A percentile compares a stretch with the other conserved stretches of the same genome.
These are phyloP conservation scores for Sebastes melanostomus DNA, from an alignment of 2,797 vertebrate genomes.

Conservation along the genomic window DNA sequence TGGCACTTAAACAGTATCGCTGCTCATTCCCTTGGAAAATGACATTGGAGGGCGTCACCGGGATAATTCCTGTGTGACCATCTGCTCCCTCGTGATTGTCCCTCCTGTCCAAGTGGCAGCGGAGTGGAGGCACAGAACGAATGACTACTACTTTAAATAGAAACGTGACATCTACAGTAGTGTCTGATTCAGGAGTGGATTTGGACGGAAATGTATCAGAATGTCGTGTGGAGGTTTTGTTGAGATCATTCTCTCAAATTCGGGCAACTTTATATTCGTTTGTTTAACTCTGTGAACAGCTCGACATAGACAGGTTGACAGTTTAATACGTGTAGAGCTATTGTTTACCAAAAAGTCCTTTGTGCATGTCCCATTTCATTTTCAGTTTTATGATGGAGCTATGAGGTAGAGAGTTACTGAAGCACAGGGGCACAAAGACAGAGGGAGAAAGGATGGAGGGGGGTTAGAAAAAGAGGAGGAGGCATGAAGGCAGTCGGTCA, in stretches of 20 bases:
- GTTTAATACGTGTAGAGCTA: neutral
- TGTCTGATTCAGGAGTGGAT: neutral
- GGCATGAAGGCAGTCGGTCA: conserved; percentile 13
- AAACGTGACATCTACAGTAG: conserved; percentile 7
- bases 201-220: conserved; percentile 14
- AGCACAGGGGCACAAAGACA: conserved; percentile 20
- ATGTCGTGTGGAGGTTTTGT: neutral
- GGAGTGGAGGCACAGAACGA: conserved; percentile 23
- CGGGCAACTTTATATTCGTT: neutral
- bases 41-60: conserved; percentile 56
- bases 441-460: conserved; percentile 14
- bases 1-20: conserved; percentile 50
- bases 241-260: neutral
- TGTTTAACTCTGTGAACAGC: neutral
- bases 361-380: conserved; percentile 12
- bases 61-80: conserved; percentile 71
- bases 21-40: conserved; percentile 67
- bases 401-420: conserved; percentile 28
- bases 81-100: conserved; percentile 69
- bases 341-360: neutral
- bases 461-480: conserved; percentile 8
- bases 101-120: conserved; percentile 64
- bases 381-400: conserved; percentile 32
- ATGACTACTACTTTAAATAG: conserved; percentile 16
- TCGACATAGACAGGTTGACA: neutral